These are phyloP conservation scores for Salmo trutta DNA, from an alignment of 2,797 vertebrate species.

Conservation along the genomic window DNA sequence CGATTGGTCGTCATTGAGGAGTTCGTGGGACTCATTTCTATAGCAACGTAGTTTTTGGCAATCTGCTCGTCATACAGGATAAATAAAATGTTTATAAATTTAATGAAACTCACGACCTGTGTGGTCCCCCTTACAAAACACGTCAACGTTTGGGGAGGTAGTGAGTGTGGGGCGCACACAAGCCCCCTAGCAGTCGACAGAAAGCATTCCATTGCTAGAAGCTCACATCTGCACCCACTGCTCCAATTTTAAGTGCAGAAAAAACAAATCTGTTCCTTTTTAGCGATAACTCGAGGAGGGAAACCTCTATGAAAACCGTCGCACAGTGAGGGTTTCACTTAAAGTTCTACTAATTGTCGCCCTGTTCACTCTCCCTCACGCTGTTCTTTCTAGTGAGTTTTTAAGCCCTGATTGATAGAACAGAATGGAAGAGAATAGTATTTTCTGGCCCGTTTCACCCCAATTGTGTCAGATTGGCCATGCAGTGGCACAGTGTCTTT, in stretches of 20 bases:
- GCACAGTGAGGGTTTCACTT: conserved; percentile 42
- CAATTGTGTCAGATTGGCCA: conserved; percentile 79
- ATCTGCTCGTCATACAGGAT: conserved; percentile 53
- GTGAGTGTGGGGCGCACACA: background rate
- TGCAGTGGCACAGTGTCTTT: conserved; percentile 71
- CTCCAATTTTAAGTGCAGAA: conserved; percentile 47
- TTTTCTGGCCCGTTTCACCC: conserved; percentile 85
- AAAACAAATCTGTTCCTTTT: conserved; percentile 62
- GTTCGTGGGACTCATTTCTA: conserved; percentile 66
- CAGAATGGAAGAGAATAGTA: conserved; percentile 78
- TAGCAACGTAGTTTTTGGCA: conserved; percentile 55
- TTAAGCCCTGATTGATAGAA: conserved; percentile 70
- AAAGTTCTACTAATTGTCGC: conserved; percentile 55
- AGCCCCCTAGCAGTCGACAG: conserved; percentile 31
- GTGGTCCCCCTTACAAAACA: conserved; percentile 47
- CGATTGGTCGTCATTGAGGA: conserved; percentile 71
- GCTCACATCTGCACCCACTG: conserved; percentile 68
- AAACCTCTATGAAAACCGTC: conserved; percentile 44
- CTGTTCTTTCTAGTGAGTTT: conserved; percentile 57
- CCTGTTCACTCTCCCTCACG: conserved; percentile 27
- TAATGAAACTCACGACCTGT: conserved; percentile 61
- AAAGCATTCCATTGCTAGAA: conserved; percentile 62
- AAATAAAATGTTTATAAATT: conserved; percentile 64
- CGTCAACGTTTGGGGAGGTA: background rate
- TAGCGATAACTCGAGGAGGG: conserved; percentile 30